Conservation (phyloP, 2,797 vertebrate species). For the Eospalax fontanierii region DNA sequence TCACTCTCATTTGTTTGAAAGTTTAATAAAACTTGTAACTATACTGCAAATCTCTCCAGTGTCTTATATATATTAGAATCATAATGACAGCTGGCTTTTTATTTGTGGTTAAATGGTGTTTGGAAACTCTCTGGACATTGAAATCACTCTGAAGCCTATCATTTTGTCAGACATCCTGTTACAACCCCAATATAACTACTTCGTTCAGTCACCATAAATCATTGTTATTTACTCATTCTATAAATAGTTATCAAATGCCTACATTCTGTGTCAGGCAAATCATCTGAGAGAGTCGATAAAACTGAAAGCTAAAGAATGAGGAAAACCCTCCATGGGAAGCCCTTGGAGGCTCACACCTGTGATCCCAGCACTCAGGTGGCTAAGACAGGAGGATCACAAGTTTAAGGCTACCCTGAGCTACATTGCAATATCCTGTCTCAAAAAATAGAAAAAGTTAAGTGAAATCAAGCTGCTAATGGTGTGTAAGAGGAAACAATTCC, state of each 20-base stretch:
- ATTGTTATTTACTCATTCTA: neutral
- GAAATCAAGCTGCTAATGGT: neutral
- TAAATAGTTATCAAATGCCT: neutral
- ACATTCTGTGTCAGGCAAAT: neutral
- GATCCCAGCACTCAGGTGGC: neutral
- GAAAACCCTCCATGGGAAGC: neutral
- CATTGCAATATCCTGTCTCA: neutral
- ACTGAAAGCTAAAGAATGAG: neutral
- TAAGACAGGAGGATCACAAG: neutral
- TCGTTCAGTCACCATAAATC: neutral
- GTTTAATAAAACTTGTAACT: neutral
- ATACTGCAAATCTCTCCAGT: neutral
- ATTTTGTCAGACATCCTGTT: neutral
- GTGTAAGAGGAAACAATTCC: neutral
- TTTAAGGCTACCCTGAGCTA: neutral
- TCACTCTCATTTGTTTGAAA: neutral
- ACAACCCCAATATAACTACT: neutral
- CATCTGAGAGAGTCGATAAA: neutral
- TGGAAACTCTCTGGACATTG: neutral
- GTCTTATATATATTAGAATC: neutral
- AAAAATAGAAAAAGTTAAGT: neutral
- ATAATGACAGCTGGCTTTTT: neutral
- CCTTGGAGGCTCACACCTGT: neutral
- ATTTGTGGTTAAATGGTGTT: neutral
- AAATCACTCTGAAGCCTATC: neutral